phyloP scores from a whole-genome alignment of 1,140 invertebrate species.

The Planococcus citri region DNA sequence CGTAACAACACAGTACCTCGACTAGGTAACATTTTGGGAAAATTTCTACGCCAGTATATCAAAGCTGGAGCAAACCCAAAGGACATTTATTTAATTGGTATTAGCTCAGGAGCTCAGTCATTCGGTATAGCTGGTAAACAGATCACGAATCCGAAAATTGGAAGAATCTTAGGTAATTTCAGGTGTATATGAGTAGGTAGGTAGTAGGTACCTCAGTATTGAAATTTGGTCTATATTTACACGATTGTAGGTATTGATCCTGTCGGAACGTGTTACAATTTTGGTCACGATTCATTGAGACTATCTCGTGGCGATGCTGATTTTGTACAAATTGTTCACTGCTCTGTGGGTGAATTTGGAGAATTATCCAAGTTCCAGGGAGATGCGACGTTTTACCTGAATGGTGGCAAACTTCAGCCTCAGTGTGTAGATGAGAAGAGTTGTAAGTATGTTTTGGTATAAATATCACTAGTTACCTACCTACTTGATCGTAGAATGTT shows the following conservation, averaged over 20 bases:
- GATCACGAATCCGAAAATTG: neutral
- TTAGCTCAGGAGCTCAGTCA: neutral
- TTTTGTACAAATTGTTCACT: neutral
- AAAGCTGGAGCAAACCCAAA: neutral
- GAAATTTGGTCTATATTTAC: too few relatives aligned
- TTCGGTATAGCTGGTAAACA: neutral
- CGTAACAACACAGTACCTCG: neutral
- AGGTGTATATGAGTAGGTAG: neutral
- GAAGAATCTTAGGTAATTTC: slow-evolving; percentile 5
- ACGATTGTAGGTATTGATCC: neutral
- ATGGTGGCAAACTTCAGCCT: neutral
- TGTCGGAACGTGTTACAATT: slow-evolving; percentile 5
- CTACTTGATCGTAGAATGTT: too few relatives aligned
- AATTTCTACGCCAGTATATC: neutral
- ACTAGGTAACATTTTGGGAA: neutral
- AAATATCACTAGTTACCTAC: too few relatives aligned
- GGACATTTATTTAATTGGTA: neutral
- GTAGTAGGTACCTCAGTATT: too few relatives aligned
- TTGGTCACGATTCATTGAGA: neutral
- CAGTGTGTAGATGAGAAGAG: neutral
- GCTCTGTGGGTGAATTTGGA: neutral
- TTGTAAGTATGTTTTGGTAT: neutral
- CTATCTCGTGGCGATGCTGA: neutral
- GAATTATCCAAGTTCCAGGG: neutral
- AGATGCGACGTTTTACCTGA: slow-evolving; percentile 1